These are phyloP conservation scores for Bucco capensis DNA, from an alignment of 2,113 vertebrate species.

Conservation along the genomic window DNA sequence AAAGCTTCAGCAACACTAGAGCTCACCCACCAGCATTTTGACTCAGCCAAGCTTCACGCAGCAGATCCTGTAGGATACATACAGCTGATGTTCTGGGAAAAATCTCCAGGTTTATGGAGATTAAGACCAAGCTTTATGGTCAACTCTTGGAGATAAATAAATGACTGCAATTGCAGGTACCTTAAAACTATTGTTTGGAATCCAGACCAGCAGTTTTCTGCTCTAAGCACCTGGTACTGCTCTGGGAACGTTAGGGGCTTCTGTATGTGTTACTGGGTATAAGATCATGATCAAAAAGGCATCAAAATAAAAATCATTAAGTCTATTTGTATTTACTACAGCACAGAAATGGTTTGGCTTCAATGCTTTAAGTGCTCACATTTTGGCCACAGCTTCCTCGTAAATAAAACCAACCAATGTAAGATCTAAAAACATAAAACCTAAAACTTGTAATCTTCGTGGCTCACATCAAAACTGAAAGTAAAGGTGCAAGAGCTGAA, in stretches of 20 bases:
- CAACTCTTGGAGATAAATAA: background rate
- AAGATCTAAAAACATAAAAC: too few relatives aligned
- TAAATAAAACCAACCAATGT: background rate
- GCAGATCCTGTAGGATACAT: background rate
- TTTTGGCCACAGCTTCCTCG: background rate
- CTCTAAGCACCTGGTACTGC: background rate
- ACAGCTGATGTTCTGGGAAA: background rate
- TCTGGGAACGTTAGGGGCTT: background rate
- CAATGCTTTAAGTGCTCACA: background rate
- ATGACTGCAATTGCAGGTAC: background rate
- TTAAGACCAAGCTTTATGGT: background rate
- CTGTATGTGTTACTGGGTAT: background rate
- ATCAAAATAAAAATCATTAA: background rate
- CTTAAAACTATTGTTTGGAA: background rate
- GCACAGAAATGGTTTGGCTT: background rate
- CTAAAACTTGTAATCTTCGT: background rate
- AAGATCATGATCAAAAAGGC: background rate
- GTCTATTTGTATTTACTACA: background rate
- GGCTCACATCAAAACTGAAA: background rate
- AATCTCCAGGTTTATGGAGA: background rate
- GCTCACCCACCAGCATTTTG: background rate
- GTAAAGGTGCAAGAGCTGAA: background rate
- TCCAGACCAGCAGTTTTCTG: background rate
- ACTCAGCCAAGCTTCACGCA: background rate
- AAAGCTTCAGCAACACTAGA: background rate